Evolutionary conservation across 2,797 vertebrate species (phyloP).

Genomic region (Clarias laeviceps): DNA sequence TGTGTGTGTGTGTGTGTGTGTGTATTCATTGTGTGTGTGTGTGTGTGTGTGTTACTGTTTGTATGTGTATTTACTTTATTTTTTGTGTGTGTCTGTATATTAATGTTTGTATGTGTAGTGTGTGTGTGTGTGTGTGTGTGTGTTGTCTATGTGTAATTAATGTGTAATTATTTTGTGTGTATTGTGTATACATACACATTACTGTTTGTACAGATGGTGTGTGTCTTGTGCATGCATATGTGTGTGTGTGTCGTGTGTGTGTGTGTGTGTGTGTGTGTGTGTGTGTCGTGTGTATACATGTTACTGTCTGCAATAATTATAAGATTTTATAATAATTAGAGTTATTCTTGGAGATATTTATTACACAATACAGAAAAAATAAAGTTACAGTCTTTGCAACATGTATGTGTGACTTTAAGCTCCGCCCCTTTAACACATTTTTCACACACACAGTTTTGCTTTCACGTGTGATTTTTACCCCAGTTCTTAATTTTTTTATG

Average conservation of each 20-base stretch:
- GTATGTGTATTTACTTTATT: background rate
- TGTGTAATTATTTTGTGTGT: background rate
- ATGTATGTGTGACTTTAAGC: background rate
- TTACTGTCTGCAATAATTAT: background rate
- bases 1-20: background rate
- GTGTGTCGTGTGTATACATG: no score
- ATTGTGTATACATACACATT: background rate
- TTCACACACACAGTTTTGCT: background rate
- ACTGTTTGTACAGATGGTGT: background rate
- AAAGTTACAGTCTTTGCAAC: background rate
- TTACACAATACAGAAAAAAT: background rate
- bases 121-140: background rate
- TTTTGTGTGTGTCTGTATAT: background rate
- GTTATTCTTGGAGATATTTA: background rate
- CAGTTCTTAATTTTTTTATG: no score
- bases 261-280: background rate
- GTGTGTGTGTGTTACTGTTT: background rate
- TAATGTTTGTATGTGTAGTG: background rate
- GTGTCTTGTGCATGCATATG: background rate
- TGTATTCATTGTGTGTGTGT: background rate
- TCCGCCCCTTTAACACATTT: background rate
- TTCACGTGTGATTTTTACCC: background rate
- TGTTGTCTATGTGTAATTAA: background rate
- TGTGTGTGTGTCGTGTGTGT: slow-evolving; percentile 1
- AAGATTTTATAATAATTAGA: no score